phyloP scores from a whole-genome alignment of 30 jellyfish, hydroid and myxozoan species.

The Hydractinia symbiolongicarpus region DNA sequence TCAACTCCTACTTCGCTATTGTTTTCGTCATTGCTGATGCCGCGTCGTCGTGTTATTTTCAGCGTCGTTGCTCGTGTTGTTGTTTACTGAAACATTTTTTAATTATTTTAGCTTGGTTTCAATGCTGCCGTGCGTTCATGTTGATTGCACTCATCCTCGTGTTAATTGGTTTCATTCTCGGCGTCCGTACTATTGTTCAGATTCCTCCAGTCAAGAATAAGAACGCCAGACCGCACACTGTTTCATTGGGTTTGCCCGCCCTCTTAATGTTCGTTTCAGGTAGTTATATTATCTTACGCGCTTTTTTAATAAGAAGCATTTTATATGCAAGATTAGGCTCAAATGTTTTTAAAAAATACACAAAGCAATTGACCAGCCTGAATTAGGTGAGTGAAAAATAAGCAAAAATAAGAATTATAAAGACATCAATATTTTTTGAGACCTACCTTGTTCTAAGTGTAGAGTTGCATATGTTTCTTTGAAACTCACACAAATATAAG shows the following conservation, averaged over 20 bases:
- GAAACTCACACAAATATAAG: too few species aligned
- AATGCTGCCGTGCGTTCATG: conserved; percentile 27
- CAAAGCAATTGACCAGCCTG: too few species aligned
- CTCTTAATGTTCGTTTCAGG: conserved; percentile 29
- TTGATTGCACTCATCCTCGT: neutral
- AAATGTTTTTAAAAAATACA: too few species aligned
- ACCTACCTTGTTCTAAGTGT: too few species aligned
- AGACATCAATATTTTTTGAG: too few species aligned
- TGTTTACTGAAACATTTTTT: neutral
- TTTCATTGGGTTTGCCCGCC: conserved; percentile 21
- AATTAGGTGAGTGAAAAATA: too few species aligned
- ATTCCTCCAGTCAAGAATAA: conserved; percentile 10
- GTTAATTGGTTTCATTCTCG: conserved; percentile 16
- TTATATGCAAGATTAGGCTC: too few species aligned
- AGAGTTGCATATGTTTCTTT: too few species aligned
- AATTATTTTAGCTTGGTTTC: conserved; percentile 16
- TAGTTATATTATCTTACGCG: neutral
- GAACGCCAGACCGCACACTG: conserved; percentile 21
- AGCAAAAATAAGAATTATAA: too few species aligned
- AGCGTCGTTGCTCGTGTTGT: neutral
- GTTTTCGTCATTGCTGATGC: too few species aligned
- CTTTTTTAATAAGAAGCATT: too few species aligned
- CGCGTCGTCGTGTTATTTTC: neutral
- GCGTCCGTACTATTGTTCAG: neutral
- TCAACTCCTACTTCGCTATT: too few species aligned